These are phyloP conservation scores for Norana najaformis DNA, from an alignment of 2,888 invertebrate species.

Conservation along the genomic window DNA sequence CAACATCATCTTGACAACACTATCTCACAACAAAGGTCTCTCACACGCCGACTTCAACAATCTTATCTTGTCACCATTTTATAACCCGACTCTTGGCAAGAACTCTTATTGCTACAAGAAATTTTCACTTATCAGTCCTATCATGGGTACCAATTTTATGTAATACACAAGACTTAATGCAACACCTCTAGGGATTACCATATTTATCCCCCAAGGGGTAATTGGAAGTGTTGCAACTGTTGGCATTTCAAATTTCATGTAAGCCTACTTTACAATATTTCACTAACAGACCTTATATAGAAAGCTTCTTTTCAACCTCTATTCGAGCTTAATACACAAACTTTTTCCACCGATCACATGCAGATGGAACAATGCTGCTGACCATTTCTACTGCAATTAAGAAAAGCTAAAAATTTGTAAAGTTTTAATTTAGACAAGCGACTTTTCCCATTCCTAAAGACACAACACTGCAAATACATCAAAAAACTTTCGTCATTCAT, in stretches of 20 bases:
- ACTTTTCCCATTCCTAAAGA: neutral
- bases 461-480: neutral
- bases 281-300: neutral
- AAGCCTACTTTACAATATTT: neutral
- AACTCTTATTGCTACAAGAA: neutral
- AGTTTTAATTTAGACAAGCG: neutral
- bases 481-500: neutral
- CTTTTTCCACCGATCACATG: neutral
- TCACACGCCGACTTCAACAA: neutral
- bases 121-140: neutral
- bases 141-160: neutral
- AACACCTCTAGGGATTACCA: neutral
- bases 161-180: neutral
- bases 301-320: neutral
- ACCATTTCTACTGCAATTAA: neutral
- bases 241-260: neutral
- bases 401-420: neutral
- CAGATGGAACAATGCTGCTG: neutral
- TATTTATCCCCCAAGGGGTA: neutral
- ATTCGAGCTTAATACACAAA: neutral
- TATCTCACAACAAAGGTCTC: neutral
- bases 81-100: neutral
- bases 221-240: neutral
- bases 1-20: neutral
- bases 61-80: neutral